Evolutionary conservation across 2,113 vertebrate species (phyloP), one percentile per base, ranked within the genome.

Genomic region (Furnarius figulus): DNA sequence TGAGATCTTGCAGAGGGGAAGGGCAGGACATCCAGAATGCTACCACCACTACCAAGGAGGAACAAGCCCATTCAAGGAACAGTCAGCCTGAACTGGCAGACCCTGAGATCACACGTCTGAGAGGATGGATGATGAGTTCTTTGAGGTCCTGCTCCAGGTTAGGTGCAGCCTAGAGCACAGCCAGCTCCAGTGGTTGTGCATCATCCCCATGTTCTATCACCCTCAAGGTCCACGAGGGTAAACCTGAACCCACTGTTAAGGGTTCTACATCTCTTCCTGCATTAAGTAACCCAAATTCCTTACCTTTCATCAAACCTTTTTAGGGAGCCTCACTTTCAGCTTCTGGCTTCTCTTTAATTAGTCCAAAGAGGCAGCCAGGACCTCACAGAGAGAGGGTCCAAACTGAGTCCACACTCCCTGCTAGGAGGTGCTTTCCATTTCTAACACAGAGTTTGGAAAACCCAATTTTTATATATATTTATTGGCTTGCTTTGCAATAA

Each of bases 131-230:
- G 53, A 72, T 7, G 17, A 46, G 14, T 49, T 30, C 58, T 63
- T 37, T 1, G 1, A 73, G 68, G 35, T 14, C 58, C 42, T 20
- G 30, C 46, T 66, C 35, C 50, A 22, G 76, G 61, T 30, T 62
- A 2, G 4, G 30, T 23, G 37, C 37, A 39, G 2, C n/a, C 13
- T 4, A 68, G 55, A 52, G 18, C 37, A 8, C 0, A 14, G 58
- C 39, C 72, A 37, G 12, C 28, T 59, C 31, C 37, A 8, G n/a
- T 2, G 31, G 46, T 20, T 2, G 9, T 19, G 24, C 14, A 9
- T 27, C 76, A 6, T 6, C 42, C 28, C 24, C 0, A 0, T 14
- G 56, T 18, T 67, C 24, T 14, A 4, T 10, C 7, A 1, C 3
- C 42, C 63, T 9, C 47, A 7, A 5, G 30, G 35, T 37, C 19